A percentile compares a stretch with the other conserved stretches of the same genome.
Conservation (phyloP, 1,140 invertebrate species). For the Atta colombica region DNA sequence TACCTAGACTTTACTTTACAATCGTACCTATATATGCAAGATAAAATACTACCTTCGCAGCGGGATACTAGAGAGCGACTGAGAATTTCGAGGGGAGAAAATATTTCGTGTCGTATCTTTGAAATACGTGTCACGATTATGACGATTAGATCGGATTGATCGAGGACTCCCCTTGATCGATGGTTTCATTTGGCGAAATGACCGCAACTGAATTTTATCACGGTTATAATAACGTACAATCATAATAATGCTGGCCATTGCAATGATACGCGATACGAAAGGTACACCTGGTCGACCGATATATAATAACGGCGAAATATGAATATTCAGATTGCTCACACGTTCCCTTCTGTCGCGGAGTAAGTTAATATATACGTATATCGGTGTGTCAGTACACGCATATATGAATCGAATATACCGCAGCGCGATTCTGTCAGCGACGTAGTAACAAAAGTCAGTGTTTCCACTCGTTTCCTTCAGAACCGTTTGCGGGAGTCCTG, state of each 20-base stretch:
- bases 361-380: conserved; percentile 26
- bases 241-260: conserved; percentile 2
- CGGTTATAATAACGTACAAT: not conserved
- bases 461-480: conserved; percentile 50
- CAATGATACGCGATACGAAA: conserved; percentile 15
- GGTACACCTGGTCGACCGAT: conserved; percentile 39
- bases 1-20: not conserved
- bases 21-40: not conserved
- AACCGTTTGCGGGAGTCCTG: conserved; percentile 5
- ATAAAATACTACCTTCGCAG: conserved; percentile 20
- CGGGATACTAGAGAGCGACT: not conserved
- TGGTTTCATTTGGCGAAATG: not conserved
- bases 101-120: not conserved
- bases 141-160: conserved; percentile 34
- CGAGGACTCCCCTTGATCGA: not conserved
- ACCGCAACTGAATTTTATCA: conserved; percentile 40
- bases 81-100: not conserved
- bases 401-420: conserved; percentile 39
- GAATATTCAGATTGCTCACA: conserved; percentile 47
- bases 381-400: conserved; percentile 36
- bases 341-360: not conserved
- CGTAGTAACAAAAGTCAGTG: conserved; percentile 51
- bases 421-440: conserved; percentile 44
- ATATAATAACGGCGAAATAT: conserved; percentile 50
- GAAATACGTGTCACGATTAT: not conserved